Evolutionary conservation across 37 sponge, comb jelly and placozoan genomes (phyloP).

Genomic region (Halisarca cf. caerulea): DNA sequence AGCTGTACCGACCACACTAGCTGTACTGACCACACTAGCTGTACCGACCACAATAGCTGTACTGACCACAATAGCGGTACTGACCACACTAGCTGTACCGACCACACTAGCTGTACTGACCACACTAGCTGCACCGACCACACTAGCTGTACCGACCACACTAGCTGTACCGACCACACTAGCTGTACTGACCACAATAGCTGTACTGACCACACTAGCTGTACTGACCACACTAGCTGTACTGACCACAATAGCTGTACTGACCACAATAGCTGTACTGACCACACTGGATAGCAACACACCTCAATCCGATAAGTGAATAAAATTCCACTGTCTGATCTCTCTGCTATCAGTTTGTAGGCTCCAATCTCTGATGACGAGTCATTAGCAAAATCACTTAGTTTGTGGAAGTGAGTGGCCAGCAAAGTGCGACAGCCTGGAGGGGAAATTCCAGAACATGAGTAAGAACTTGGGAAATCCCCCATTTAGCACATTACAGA

Average conservation of each 20-base stretch:
- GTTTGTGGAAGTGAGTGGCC: constrained; percentile 79
- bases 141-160: background rate
- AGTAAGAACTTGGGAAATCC: too few relatives aligned
- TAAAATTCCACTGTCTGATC: constrained; percentile 14
- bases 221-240: too few relatives aligned
- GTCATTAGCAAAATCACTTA: constrained; percentile 2
- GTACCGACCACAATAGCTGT: background rate
- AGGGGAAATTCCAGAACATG: background rate
- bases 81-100: too few relatives aligned
- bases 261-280: background rate
- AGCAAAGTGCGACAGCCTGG: constrained; percentile 70
- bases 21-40: too few relatives aligned
- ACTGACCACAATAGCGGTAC: background rate
- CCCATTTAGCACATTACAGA: background rate
- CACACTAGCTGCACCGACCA: background rate
- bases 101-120: background rate
- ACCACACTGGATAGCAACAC: background rate
- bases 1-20: background rate
- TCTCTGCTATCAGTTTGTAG: constrained; percentile 50
- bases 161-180: too few relatives aligned
- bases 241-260: background rate
- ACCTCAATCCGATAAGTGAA: constrained; percentile 72
- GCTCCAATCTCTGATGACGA: constrained; percentile 29
- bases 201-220: background rate
- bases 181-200: background rate